Base-by-base conservation (phyloP, 2,888 invertebrate species). In the Dermolepida albohirtum region DNA sequence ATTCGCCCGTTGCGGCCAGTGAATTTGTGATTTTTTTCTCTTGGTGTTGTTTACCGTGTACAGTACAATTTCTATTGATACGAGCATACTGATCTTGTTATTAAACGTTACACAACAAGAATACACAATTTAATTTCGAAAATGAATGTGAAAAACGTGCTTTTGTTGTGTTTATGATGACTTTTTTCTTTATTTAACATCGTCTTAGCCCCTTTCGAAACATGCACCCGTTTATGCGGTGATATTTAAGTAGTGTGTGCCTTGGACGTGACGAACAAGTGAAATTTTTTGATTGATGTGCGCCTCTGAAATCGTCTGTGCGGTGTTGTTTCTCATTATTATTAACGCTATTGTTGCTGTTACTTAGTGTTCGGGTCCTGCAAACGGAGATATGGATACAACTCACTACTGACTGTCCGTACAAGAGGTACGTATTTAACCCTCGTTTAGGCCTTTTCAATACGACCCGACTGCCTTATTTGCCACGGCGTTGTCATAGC, bases 1-100 rank as follows among this genome's bases (percentile, higher is more conserved):
- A 55, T 17, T 68, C 64, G 68, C 52, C 16, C 47, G 54, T 5
- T 34, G 10, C 64, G 40, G 16, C 49, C n/a, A 54, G 47, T 47
- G 63, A 55, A 49, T 64, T 50, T 29, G 66, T 66, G 66, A 57
- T 59, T 66, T 66, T 66, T 64, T 64, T 41, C 29, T 50, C 27
- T 39, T 12, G 16, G 49, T 39, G 14, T 40, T 41, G 14, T 34
- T 55, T 40, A 41, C 39, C 40, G 47, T 27, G 41, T 17, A 27
- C 34, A 17, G 64, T 7, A 16, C 43, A 43, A 52, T 51, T 64
- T 54, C 34, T 50, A 34, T 29, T 47, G 44, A 59, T 44, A 43
- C 40, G 49, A 34, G 44, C 29, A 39, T n/a, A 47, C 27, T 29
- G 55, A 39, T 34, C 34, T 34, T 7, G 16, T 10, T 34, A 34